Base-by-base conservation (phyloP, 2,797 vertebrate genomes). In the Myripristis jacobus region DNA sequence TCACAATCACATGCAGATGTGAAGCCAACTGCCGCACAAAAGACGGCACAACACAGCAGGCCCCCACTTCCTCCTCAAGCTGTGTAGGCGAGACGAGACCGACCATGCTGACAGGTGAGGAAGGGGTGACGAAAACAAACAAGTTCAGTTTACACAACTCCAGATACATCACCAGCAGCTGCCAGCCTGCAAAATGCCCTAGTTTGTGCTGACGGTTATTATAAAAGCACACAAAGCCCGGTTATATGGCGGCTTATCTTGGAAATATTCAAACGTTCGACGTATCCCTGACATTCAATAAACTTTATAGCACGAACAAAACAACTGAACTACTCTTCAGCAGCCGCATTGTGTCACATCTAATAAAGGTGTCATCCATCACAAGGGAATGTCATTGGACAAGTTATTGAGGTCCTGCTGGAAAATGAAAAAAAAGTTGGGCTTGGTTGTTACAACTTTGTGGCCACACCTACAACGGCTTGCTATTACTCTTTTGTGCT, bases 1-100 rank as follows among this genome's bases (percentile, higher is more conserved):
- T 85, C 83, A 43, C 84, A 83, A 81, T 76, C 66, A 63, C 44
- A 77, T 72, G 69, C 84, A 88, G 82, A 89, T 83, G 83, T 81
- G 82, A 85, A 56, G 58, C 56, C 18, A 68, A 87, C 56, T 77
- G 78, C 81, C 71, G 88, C 83, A 81, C 19, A 63, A 57, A 63
- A 55, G 65, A 46, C 15, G 46, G 36, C 56, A 24, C 67, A 48
- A 13, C 12, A 38, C 64, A 21, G 18, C 24, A 12, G 68, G 34
- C 73, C 24, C 72, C 69, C 50, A 70, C 71, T 79, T 77, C 75
- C 81, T 62, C 29, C 59, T 66, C 13, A 38, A 60, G 54, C 64
- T 60, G 64, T 1, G 18, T 44, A 55, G 64, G 50, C 31, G 24
- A 67, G 80, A 79, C 68, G 74, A 84, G 77, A 69, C 8, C 8